A percentile compares a stretch with the other conserved stretches of the same genome.
Conservation (phyloP, 2,797 vertebrate genomes). For the Gymnoscopelus microlampas region DNA sequence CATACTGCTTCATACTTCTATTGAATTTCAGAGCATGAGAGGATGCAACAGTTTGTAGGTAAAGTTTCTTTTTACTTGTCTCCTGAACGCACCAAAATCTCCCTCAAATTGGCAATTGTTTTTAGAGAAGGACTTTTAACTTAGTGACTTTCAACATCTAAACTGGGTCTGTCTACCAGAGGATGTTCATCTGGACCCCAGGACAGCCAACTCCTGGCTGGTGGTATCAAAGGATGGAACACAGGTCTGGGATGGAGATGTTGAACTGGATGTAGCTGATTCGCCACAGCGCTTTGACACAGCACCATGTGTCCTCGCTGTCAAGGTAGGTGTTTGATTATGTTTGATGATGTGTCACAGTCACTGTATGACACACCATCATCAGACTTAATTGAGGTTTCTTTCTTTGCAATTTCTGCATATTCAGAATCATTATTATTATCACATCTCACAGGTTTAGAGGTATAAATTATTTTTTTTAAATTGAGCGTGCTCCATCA, state of each 20-base stretch:
- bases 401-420: too few relatives aligned
- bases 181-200: conserved; percentile 79
- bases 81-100: too few relatives aligned
- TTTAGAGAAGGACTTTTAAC: neutral
- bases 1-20: neutral
- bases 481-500: too few relatives aligned
- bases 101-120: too few relatives aligned
- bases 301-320: conserved; percentile 80
- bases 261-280: conserved; percentile 61
- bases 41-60: conserved; percentile 74
- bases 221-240: conserved; percentile 75
- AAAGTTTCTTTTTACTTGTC: neutral
- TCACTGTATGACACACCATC: too few relatives aligned
- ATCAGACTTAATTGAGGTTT: too few relatives aligned
- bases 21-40: conserved; percentile 66
- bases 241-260: conserved; percentile 70
- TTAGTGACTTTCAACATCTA: neutral
- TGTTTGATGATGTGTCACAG: too few relatives aligned
- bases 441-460: too few relatives aligned
- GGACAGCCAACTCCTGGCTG: conserved; percentile 83
- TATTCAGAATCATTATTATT: too few relatives aligned
- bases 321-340: conserved; percentile 26
- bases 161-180: conserved; percentile 57
- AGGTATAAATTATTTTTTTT: too few relatives aligned
- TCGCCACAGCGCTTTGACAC: conserved; percentile 77